Conservation (phyloP, 2,797 vertebrate species). For the Novumbra hubbsi region DNA sequence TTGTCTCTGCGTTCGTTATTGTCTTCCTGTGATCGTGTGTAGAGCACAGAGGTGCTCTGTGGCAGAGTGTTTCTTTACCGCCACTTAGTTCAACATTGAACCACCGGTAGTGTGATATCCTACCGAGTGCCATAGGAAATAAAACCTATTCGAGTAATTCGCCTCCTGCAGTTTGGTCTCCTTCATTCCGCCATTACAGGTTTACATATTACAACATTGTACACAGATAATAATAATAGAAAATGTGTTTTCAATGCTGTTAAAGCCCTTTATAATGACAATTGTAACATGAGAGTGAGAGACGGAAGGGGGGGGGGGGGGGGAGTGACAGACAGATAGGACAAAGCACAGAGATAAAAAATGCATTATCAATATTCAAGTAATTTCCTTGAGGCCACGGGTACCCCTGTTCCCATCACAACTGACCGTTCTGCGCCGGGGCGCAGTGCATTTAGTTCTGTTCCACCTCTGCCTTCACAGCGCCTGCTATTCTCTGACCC, state of each 20-base stretch:
- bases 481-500: constrained; percentile 39
- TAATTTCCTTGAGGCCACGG: not conserved
- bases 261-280: not conserved
- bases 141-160: too few relatives aligned
- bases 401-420: not conserved
- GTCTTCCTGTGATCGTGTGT: too few relatives aligned
- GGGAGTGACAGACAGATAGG: not conserved
- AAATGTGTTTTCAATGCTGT: not conserved
- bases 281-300: not conserved
- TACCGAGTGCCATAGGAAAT: too few relatives aligned
- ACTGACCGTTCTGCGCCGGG: not conserved
- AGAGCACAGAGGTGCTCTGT: too few relatives aligned
- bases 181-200: too few relatives aligned
- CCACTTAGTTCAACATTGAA: too few relatives aligned
- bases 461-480: constrained; percentile 11
- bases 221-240: not conserved
- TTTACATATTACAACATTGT: not conserved
- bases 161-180: too few relatives aligned
- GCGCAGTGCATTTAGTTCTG: not conserved
- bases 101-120: too few relatives aligned
- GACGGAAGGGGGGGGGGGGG: too few relatives aligned
- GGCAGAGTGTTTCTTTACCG: too few relatives aligned
- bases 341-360: not conserved
- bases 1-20: too few relatives aligned
- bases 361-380: not conserved